A percentile compares a stretch with the other conserved stretches of the same genome.
Evolutionary conservation across 2,888 invertebrate genomes (phyloP).

Genomic region (Emmelina monodactyla): DNA sequence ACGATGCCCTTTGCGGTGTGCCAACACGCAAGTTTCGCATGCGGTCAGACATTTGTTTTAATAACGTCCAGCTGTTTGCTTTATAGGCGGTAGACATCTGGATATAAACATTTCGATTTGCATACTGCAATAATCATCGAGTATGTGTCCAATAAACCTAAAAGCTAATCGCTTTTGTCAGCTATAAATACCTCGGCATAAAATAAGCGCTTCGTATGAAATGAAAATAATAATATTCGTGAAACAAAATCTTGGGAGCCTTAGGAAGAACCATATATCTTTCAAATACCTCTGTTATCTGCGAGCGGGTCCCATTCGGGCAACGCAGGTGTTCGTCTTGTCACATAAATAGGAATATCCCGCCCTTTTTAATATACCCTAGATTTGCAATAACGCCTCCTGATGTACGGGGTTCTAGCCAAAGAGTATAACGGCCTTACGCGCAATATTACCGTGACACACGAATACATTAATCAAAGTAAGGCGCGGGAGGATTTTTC

Average conservation of each 20-base stretch:
- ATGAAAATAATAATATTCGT: too few relatives aligned
- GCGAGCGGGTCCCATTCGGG: slow-evolving; percentile 19
- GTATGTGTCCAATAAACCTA: too few relatives aligned
- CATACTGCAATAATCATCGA: too few relatives aligned
- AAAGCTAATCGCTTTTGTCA: too few relatives aligned
- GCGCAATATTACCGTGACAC: slow-evolving; percentile 56
- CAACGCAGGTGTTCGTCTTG: slow-evolving; percentile 35
- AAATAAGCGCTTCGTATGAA: too few relatives aligned
- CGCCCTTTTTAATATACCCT: slow-evolving; percentile 62
- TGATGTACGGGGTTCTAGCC: slow-evolving; percentile 37
- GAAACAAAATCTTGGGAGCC: slow-evolving; percentile 3
- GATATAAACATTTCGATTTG: too few relatives aligned
- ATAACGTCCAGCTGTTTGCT: slow-evolving; percentile 1
- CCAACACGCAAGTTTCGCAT: not conserved
- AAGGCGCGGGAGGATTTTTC: slow-evolving; percentile 31
- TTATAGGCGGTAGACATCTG: too few relatives aligned
- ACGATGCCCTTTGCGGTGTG: not conserved
- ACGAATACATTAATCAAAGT: slow-evolving; percentile 60
- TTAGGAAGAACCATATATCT: slow-evolving; percentile 9
- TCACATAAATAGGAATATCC: slow-evolving; percentile 43
- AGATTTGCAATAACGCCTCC: slow-evolving; percentile 55
- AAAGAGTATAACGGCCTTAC: slow-evolving; percentile 35
- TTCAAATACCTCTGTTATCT: slow-evolving; percentile 18
- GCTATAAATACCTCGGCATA: too few relatives aligned
- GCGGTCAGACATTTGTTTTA: not conserved